phyloP scores from a whole-genome alignment of 2,113 vertebrate genomes.

The Chloropsis cyanopogon region DNA sequence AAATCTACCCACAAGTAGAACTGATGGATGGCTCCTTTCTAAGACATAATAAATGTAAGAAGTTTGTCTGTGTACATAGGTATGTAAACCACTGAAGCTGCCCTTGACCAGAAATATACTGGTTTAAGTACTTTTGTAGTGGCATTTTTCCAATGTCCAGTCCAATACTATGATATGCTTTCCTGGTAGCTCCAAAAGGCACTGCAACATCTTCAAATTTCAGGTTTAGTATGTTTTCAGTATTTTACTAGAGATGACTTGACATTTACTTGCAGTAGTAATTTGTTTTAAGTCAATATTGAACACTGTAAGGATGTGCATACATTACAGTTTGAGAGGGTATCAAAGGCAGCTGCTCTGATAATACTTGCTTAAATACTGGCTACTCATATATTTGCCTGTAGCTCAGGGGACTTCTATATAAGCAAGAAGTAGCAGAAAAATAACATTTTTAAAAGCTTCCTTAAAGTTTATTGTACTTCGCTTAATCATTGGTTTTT shows the following conservation, averaged over 20 bases:
- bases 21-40: background rate
- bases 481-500: background rate
- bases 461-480: background rate
- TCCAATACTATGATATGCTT: background rate
- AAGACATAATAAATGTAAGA: background rate
- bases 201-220: background rate
- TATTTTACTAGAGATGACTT: background rate
- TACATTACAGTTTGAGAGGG: constrained; percentile 1
- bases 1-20: background rate
- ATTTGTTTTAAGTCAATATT: constrained; percentile 51
- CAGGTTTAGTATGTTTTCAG: background rate
- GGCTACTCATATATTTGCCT: background rate
- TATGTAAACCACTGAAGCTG: background rate
- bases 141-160: background rate
- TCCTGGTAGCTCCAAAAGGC: background rate
- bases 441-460: background rate
- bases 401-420: background rate
- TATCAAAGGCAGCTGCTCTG: background rate
- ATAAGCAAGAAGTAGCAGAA: background rate
- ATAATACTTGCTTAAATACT: constrained; percentile 31
- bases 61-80: background rate
- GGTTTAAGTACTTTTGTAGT: background rate
- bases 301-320: constrained; percentile 6
- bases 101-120: background rate
- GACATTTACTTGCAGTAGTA: constrained; percentile 26